Evolutionary conservation across 2,888 invertebrate species (phyloP).

Genomic region (Leptarthrus brevirostris): DNA sequence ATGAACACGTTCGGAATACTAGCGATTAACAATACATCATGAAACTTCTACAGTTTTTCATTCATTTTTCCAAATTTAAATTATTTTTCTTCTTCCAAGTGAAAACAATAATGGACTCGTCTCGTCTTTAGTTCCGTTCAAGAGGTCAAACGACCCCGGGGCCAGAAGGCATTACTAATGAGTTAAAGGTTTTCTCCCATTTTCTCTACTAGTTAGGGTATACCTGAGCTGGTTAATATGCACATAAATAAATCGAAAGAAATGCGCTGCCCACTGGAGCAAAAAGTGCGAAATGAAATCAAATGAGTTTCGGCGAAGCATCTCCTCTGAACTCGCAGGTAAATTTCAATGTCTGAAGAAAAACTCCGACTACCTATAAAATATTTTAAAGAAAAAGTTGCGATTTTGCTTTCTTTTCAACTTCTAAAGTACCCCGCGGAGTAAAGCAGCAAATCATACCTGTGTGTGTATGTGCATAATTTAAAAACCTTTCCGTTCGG

Average conservation of each 20-base stretch:
- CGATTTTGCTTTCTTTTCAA: constrained; percentile 2
- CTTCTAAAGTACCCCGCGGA: background rate
- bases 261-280: constrained; percentile 13
- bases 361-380: too few relatives aligned
- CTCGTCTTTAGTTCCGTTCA: constrained; percentile 9
- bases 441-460: too few relatives aligned
- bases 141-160: constrained; percentile 10
- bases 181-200: constrained; percentile 3
- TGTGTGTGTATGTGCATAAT: too few relatives aligned
- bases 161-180: constrained; percentile 12
- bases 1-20: too few relatives aligned
- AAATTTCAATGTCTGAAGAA: too few relatives aligned
- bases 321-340: too few relatives aligned
- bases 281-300: constrained; percentile 25
- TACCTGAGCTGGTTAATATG: constrained; percentile 12
- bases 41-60: too few relatives aligned
- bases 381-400: too few relatives aligned
- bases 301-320: background rate
- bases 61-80: too few relatives aligned
- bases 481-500: too few relatives aligned
- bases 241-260: constrained; percentile 8
- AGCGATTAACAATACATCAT: too few relatives aligned
- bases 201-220: background rate
- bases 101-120: constrained; percentile 1
- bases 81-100: background rate